Conservation (phyloP, 1,140 invertebrate genomes). For the Cataglyphis hispanica region DNA sequence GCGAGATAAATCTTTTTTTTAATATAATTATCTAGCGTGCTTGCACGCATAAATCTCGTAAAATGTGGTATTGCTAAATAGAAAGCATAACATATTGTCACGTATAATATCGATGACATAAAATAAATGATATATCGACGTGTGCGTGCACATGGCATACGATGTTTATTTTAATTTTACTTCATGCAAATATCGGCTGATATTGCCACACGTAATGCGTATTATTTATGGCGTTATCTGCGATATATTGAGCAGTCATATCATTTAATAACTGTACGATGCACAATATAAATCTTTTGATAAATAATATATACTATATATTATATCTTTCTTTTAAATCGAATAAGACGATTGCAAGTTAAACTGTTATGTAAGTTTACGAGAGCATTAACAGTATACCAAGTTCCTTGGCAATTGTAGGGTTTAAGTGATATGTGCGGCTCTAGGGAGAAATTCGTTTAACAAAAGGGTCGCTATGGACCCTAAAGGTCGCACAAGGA, state of each 20-base stretch:
- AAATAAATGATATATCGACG: slow-evolving; percentile 57
- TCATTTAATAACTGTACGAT: slow-evolving; percentile 41
- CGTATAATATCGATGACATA: slow-evolving; percentile 45
- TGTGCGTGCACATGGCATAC: background rate
- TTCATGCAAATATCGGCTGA: slow-evolving; percentile 43
- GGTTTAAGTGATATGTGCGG: slow-evolving; percentile 72
- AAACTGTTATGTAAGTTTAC: slow-evolving; percentile 39
- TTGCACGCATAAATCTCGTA: slow-evolving; percentile 34
- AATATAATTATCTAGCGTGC: slow-evolving; percentile 40
- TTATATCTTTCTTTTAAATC: background rate
- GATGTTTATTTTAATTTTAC: slow-evolving; percentile 61
- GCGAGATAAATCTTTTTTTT: slow-evolving; percentile 34
- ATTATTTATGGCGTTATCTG: slow-evolving; percentile 44
- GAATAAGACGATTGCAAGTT: slow-evolving; percentile 6
- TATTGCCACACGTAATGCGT: slow-evolving; percentile 15
- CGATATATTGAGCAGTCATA: slow-evolving; percentile 27
- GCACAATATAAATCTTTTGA: slow-evolving; percentile 2
- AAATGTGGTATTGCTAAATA: slow-evolving; percentile 47
- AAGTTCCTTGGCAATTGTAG: slow-evolving; percentile 51
- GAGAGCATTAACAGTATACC: slow-evolving; percentile 21
- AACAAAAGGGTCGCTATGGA: slow-evolving; percentile 70
- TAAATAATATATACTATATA: background rate
- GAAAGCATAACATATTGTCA: slow-evolving; percentile 54
- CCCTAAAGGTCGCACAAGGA: slow-evolving; percentile 63
- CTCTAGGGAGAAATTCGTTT: slow-evolving; percentile 70